These are phyloP conservation scores for Drosophila dunni DNA, from an alignment of 1,140 invertebrate genomes.

Conservation along the genomic window DNA sequence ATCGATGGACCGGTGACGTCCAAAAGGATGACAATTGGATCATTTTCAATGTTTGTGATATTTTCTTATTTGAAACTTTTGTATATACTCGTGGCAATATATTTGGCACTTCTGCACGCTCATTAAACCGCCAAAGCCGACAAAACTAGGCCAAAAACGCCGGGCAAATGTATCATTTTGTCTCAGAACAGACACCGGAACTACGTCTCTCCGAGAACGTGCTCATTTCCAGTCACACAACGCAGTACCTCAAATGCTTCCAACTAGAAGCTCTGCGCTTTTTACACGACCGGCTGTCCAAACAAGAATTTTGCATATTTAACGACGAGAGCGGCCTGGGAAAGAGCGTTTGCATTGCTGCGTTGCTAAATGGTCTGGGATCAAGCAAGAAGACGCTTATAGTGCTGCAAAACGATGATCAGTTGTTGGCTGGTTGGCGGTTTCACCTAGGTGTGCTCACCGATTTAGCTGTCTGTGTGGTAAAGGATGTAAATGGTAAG, in stretches of 20 bases:
- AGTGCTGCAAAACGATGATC: constrained; percentile 77
- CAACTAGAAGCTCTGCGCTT: constrained; percentile 74
- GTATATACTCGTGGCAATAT: constrained; percentile 78
- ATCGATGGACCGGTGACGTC: constrained; percentile 66
- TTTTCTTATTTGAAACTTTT: constrained; percentile 78
- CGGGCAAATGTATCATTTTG: constrained; percentile 77
- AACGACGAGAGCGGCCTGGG: constrained; percentile 82
- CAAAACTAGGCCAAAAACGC: constrained; percentile 3
- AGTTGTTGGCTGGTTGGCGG: constrained; percentile 67
- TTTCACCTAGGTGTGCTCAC: constrained; percentile 74
- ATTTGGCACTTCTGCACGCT: constrained; percentile 70
- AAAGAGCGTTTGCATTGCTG: constrained; percentile 58
- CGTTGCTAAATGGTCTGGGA: constrained; percentile 60
- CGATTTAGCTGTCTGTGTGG: constrained; percentile 57
- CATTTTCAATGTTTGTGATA: constrained; percentile 81
- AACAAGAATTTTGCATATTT: constrained; percentile 68
- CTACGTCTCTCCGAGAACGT: constrained; percentile 62
- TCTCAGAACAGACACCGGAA: constrained; percentile 67
- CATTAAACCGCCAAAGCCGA: constrained; percentile 18
- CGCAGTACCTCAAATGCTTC: constrained; percentile 75
- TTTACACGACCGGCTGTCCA: constrained; percentile 65
- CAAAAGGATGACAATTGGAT: constrained; percentile 63
- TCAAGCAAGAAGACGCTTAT: constrained; percentile 63
- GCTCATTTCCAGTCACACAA: constrained; percentile 63
- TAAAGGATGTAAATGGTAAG: constrained; percentile 62